Conservation (phyloP, 1,140 invertebrate species). For the Meloidogyne hapla region DNA sequence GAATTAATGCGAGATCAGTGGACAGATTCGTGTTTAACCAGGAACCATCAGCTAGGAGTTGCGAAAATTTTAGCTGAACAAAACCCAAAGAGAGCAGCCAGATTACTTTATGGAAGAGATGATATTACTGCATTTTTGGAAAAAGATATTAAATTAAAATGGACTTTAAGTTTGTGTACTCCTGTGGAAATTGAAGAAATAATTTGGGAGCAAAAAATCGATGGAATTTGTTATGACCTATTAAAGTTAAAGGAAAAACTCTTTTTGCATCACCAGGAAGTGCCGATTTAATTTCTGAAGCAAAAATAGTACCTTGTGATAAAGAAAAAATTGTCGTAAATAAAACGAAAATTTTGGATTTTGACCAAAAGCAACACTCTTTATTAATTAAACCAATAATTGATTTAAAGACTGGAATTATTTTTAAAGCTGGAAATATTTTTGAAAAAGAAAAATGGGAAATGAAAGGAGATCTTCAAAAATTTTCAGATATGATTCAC, state of each 20-base stretch:
- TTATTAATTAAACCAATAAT: background rate
- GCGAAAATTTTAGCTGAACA: constrained; percentile 12
- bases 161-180: background rate
- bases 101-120: background rate
- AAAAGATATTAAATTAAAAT: background rate
- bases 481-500: background rate
- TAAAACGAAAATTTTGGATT: background rate
- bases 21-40: background rate
- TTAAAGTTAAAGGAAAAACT: background rate
- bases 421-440: constrained; percentile 5
- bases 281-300: background rate
- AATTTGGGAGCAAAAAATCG: constrained; percentile 2
- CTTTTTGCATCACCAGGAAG: constrained; percentile 10
- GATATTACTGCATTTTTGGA: constrained; percentile 10
- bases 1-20: background rate
- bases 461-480: background rate
- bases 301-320: constrained; percentile 7
- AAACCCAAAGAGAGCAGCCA: background rate
- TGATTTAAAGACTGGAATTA: background rate
- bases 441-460: background rate
- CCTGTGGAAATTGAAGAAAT: background rate
- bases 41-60: background rate
- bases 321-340: background rate
- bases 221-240: constrained; percentile 13
- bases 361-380: background rate